phyloP scores from a whole-genome alignment of 2,113 vertebrate genomes.

The Trichechus manatus region DNA sequence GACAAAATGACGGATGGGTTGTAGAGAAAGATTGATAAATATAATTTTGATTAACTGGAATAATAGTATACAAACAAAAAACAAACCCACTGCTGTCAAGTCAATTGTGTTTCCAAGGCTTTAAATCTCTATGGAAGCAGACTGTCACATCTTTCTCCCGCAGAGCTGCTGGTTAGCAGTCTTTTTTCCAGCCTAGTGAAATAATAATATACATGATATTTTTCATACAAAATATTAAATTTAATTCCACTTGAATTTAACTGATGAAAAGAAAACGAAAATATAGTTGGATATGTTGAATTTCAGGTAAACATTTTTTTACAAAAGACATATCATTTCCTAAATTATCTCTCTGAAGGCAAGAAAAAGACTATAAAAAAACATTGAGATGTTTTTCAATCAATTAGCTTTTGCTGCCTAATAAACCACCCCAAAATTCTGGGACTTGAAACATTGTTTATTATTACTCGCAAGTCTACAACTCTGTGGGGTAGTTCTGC shows the following conservation, averaged over 20 bases:
- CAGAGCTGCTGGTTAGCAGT: too few species aligned
- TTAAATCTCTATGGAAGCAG: too few species aligned
- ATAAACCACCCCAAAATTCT: neutral
- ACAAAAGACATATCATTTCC: neutral
- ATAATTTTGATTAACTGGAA: neutral
- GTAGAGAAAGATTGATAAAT: neutral
- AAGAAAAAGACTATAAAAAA: constrained; percentile 39
- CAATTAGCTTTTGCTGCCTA: neutral
- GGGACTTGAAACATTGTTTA: neutral
- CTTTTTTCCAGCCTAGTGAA: too few species aligned
- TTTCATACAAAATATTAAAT: constrained; percentile 6
- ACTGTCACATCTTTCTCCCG: too few species aligned
- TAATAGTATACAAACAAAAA: too few species aligned
- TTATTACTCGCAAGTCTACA: too few species aligned
- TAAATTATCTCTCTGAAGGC: neutral
- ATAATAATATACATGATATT: neutral
- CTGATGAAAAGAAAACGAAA: constrained; percentile 17
- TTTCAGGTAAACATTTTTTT: constrained; percentile 26
- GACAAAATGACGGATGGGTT: neutral
- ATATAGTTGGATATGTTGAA: neutral
- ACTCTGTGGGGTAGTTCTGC: neutral
- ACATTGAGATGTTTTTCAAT: neutral
- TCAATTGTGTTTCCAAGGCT: too few species aligned
- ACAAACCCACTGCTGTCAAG: too few species aligned
- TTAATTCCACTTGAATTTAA: neutral